Percentiles rank a stretch among this genome's conserved stretches.
These are phyloP conservation scores for Helicoverpa zea DNA, from an alignment of 1,140 invertebrate species.

Conservation along the genomic window DNA sequence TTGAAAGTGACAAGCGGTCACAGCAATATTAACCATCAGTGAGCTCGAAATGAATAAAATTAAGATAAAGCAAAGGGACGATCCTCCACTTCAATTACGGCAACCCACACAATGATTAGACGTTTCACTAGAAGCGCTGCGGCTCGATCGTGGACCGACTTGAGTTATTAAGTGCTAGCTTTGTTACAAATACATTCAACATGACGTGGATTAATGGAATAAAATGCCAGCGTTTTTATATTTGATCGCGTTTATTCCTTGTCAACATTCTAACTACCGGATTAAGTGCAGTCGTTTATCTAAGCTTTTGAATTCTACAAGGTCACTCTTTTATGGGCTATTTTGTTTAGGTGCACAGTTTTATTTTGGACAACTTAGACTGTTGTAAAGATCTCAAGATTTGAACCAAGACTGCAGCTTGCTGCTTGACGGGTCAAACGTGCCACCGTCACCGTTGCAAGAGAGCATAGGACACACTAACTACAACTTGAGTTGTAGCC, in stretches of 20 bases:
- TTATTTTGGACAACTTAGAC: slow-evolving; percentile 61
- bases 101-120: slow-evolving; percentile 83
- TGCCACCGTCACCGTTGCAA: not conserved
- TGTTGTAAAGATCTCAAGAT: not conserved
- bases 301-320: slow-evolving; percentile 70
- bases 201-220: slow-evolving; percentile 81
- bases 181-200: slow-evolving; percentile 82
- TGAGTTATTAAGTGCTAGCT: slow-evolving; percentile 81
- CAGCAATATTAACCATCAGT: slow-evolving; percentile 79
- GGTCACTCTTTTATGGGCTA: slow-evolving; percentile 70
- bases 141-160: slow-evolving; percentile 64
- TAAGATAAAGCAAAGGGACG: slow-evolving; percentile 80
- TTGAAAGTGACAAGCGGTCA: slow-evolving; percentile 81
- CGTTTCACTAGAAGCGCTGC: slow-evolving; percentile 72
- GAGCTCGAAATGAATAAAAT: slow-evolving; percentile 81
- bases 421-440: not conserved
- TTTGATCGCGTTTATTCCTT: slow-evolving; percentile 75
- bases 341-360: slow-evolving; percentile 60
- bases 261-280: slow-evolving; percentile 81
- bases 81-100: slow-evolving; percentile 80
- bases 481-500: not conserved
- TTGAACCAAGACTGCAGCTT: not conserved
- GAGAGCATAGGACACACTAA: not conserved
- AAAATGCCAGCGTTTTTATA: slow-evolving; percentile 74
- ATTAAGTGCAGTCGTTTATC: slow-evolving; percentile 79